Base-by-base conservation (phyloP, 1,140 invertebrate genomes). In the Brachionus asplanchnoidis region DNA sequence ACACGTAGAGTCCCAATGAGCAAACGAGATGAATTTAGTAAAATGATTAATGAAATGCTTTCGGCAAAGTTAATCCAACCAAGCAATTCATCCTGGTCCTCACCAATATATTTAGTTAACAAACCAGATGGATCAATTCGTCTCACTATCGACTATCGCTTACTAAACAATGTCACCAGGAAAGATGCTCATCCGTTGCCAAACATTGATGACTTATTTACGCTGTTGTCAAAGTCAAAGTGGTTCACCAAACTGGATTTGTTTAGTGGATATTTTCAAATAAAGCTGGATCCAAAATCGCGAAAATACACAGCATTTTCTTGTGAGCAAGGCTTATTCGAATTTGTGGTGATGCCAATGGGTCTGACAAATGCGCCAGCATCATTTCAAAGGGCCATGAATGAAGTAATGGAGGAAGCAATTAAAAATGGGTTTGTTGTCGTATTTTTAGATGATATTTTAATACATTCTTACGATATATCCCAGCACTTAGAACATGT, bases 231-330 rank as follows among this genome's bases (percentile, higher is more conserved):
- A 20, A 65, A 65, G 17, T 65, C 56, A 17, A 65, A 17, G 56
- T 65, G 17, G 56, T 65, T 65, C 56, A 65, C 56, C 9, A 65
- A 65, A 65, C 56, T 26, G 14, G 56, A 65, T 65, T 65, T 65
- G 56, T 65, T 65, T 20, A 65, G 56, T 65, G 56, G 20, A 65
- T 65, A 65, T 65, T 65, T 65, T 65, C 56, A 65, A 65, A 65
- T 65, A 65, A 65, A 65, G 56, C 20, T 65, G 56, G 56, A 9
- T 65, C 44, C 44, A 46, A 46, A 46, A 46, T 46, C 44, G 44
- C 9, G 12, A 11, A 46, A 46, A 46, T 46, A 46, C 44, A 46
- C 44, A 46, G 44, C 44, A 46, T 46, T 46, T 46, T 46, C 44
- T 46, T 46, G 44, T 46, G 44, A 46, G 44, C 44, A 8, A 46